Evolutionary conservation across 2,797 vertebrate genomes (phyloP).

Genomic region (Danio albolineatus): DNA sequence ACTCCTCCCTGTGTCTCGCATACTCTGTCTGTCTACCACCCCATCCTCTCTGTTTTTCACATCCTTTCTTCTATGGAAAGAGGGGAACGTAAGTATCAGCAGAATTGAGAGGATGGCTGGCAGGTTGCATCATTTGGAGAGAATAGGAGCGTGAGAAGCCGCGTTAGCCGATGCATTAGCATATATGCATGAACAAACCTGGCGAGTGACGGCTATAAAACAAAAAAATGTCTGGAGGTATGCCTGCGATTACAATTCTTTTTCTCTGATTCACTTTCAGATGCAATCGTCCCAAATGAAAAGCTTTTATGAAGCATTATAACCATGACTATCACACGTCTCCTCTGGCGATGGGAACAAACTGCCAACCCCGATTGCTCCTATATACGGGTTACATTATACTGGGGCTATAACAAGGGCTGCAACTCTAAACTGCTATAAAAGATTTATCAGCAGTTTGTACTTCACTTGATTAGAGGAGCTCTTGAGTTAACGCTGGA

Average conservation of each 20-base stretch:
- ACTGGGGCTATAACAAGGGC: constrained; percentile 47
- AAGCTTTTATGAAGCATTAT: constrained; percentile 42
- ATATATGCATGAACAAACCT: constrained; percentile 75
- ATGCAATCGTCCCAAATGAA: constrained; percentile 78
- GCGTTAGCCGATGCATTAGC: constrained; percentile 80
- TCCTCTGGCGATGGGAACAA: constrained; percentile 44
- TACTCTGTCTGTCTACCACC: constrained; percentile 32
- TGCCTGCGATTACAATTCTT: constrained; percentile 58
- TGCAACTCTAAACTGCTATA: constrained; percentile 61
- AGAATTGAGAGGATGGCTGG: constrained; percentile 79
- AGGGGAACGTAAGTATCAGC: constrained; percentile 75
- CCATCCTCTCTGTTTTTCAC: constrained; percentile 33
- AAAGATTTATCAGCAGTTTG: constrained; percentile 61
- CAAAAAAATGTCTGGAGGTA: constrained; percentile 66
- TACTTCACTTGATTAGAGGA: constrained; percentile 54
- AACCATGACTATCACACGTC: constrained; percentile 36
- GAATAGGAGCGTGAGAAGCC: constrained; percentile 78
- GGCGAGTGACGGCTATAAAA: constrained; percentile 70
- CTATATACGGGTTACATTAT: constrained; percentile 54
- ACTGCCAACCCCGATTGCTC: constrained; percentile 33
- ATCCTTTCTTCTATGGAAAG: constrained; percentile 61
- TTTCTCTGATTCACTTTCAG: constrained; percentile 66
- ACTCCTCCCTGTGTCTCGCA: constrained; percentile 63
- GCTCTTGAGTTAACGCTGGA: constrained; percentile 57
- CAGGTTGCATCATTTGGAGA: constrained; percentile 81